phyloP scores from a whole-genome alignment of 1,140 invertebrate genomes.

The Arctopsyche grandis region DNA sequence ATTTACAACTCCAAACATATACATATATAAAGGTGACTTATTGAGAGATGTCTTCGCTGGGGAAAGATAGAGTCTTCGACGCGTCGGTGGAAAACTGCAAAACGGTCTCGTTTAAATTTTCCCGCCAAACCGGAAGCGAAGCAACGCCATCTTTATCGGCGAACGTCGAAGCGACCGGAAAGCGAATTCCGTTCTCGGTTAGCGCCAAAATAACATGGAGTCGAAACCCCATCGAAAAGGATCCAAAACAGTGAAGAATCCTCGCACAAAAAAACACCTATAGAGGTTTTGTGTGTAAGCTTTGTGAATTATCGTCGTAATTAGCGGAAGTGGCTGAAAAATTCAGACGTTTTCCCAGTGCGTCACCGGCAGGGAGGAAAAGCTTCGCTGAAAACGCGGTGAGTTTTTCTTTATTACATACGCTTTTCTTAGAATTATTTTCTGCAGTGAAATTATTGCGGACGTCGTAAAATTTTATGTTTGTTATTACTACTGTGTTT shows the following conservation, averaged over 20 bases:
- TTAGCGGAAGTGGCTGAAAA: conserved; percentile 11
- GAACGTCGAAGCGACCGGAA: neutral
- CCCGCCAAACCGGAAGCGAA: neutral
- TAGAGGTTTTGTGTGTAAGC: no score
- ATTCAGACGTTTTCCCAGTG: neutral
- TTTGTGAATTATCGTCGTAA: neutral
- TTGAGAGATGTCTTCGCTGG: neutral
- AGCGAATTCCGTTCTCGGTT: neutral
- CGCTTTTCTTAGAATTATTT: neutral
- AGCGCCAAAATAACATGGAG: neutral
- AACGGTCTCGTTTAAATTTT: neutral
- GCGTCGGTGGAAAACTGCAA: neutral
- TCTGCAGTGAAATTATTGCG: neutral
- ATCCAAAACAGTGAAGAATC: neutral
- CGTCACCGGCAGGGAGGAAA: neutral
- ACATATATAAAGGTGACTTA: neutral
- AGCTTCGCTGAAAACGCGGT: conserved; percentile 17
- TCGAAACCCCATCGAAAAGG: neutral
- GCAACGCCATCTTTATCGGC: neutral
- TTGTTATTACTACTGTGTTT: no score
- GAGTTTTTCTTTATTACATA: neutral
- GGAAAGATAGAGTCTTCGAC: neutral
- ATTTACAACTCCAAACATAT: neutral
- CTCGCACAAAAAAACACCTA: neutral
- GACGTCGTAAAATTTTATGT: neutral